These are phyloP conservation scores for Heliconius charithonia DNA, from an alignment of 2,888 invertebrate genomes.

Conservation along the genomic window DNA sequence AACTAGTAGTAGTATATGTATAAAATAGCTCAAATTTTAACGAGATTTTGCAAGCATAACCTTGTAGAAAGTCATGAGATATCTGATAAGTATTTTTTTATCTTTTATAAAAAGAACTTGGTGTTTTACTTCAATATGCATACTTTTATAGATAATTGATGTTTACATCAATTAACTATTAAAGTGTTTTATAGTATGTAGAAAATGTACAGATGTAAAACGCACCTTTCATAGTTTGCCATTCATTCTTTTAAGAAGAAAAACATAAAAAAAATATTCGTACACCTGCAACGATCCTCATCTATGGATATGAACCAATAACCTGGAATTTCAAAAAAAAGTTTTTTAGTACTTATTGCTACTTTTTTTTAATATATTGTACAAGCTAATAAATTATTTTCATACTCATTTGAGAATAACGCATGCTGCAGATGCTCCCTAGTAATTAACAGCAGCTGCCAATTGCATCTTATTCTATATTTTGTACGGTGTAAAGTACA, in stretches of 20 bases:
- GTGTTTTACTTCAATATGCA: background rate
- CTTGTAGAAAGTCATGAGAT: background rate
- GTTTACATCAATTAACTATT: background rate
- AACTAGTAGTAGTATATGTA: no score
- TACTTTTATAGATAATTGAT: no score
- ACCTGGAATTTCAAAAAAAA: conserved; percentile 19
- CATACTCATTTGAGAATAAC: conserved; percentile 27
- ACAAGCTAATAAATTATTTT: conserved; percentile 25
- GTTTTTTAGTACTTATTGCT: background rate
- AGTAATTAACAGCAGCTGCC: conserved; percentile 37
- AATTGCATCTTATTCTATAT: conserved; percentile 41
- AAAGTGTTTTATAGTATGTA: background rate
- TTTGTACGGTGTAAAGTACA: conserved; percentile 26
- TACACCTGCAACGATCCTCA: conserved; percentile 14
- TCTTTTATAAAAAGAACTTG: background rate
- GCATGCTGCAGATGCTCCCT: conserved; percentile 37
- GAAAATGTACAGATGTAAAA: conserved; percentile 11
- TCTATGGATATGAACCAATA: conserved; percentile 19
- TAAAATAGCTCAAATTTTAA: background rate
- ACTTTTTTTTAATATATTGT: conserved; percentile 11
- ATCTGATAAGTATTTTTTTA: background rate
- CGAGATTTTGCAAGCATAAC: background rate
- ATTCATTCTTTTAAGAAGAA: background rate
- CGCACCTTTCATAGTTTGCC: conserved; percentile 11
- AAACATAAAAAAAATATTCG: background rate